Evolutionary conservation across 2,113 vertebrate species (phyloP), one percentile per base, ranked within the genome.

Genomic region (Prolemur simus): DNA sequence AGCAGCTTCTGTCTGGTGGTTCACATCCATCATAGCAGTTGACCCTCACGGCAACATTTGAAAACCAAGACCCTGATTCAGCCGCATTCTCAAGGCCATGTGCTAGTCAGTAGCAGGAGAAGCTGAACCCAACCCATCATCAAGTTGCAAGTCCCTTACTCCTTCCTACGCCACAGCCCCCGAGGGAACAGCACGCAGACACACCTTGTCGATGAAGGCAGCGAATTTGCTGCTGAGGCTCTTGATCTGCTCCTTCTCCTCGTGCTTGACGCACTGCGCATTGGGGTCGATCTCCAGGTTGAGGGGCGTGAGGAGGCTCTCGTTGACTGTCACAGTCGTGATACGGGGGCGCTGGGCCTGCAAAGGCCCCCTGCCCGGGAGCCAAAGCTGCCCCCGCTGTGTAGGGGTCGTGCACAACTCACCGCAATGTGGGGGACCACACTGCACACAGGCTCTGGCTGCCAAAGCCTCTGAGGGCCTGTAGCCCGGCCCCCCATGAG

Each of bases 241-340:
- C 27, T 99, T 99, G 97, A 99, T 99, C 94, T 99, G 98, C 47
- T 99, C 97, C 97, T 99, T 99, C 98, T 99, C 99, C 73, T 98
- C 95, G 3, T 89, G 47, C 86, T 99, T 99, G 52, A 98, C 96
- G 0, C 45, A 56, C 15, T 98, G 95, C 21, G 98, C 54, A 0
- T 93, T 90, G 58, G 98, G 98, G 85, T 98, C 94, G 0, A 98
- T 93, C 25, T 98, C 97, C 3, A 98, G 14, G 39, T 92, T 81
- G 85, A 98, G 98, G 0, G 93, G 11, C 5, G 29, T 39, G 0
- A 97, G 93, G 2, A 97, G 96, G 90, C 68, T 95, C 74, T 97
- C 87, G 0, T 94, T 96, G 97, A 97, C 13, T 0, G 86, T 68
- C 63, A 97, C 92, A 0, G 96, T 95, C 3, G 73, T 45, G 66